A percentile compares a stretch with the other conserved stretches of the same genome.
phyloP scores from a whole-genome alignment of 2,888 invertebrate genomes.

The Phyto melanocephala region DNA sequence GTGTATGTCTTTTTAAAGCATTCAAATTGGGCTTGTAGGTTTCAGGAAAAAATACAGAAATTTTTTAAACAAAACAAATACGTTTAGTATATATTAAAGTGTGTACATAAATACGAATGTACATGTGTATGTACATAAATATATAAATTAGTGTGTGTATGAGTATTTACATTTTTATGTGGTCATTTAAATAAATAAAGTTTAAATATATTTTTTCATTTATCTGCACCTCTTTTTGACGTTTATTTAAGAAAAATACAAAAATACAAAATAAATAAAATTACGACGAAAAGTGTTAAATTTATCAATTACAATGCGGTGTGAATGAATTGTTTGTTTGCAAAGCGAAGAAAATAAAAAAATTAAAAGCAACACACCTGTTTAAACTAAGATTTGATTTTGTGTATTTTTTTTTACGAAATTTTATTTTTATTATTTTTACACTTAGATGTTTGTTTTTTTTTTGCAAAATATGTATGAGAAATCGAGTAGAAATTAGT shows the following conservation, averaged over 20 bases:
- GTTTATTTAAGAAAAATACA: neutral
- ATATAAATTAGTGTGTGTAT: neutral
- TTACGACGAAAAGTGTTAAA: constrained; percentile 47
- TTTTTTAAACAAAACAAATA: too few species aligned
- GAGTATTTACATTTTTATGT: constrained; percentile 4
- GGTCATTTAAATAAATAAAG: constrained; percentile 40
- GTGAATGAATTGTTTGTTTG: constrained; percentile 40
- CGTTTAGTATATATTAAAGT: too few species aligned
- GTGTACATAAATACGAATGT: neutral
- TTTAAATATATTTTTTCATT: constrained; percentile 3
- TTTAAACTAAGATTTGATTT: constrained; percentile 60
- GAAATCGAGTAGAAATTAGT: too few species aligned
- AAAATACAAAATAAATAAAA: neutral
- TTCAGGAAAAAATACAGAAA: constrained; percentile 3
- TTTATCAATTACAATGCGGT: constrained; percentile 29
- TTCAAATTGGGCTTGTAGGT: constrained; percentile 53
- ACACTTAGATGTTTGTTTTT: neutral
- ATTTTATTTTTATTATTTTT: too few species aligned
- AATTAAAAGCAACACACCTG: constrained; percentile 53
- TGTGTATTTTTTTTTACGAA: neutral
- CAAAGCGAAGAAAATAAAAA: constrained; percentile 27
- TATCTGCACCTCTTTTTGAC: neutral
- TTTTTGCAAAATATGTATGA: neutral
- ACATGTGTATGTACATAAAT: neutral
- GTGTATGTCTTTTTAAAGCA: neutral